Conservation (phyloP, 2,888 invertebrate species). For the Argynnis bischoffii region DNA sequence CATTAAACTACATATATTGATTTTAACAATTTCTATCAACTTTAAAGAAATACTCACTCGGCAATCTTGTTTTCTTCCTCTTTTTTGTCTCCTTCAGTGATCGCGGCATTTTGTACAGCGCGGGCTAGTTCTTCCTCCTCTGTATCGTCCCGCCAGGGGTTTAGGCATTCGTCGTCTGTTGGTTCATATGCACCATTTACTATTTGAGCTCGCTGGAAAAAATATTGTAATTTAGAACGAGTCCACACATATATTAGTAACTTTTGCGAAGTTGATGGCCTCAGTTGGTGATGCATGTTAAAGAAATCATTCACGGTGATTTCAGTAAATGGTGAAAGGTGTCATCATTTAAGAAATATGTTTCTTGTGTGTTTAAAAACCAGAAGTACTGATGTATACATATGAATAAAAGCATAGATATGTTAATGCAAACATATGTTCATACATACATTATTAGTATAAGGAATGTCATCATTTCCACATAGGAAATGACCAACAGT, state of each 20-base stretch:
- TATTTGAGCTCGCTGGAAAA: conserved; percentile 79
- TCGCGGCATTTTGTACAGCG: conserved; percentile 84
- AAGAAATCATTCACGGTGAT: conserved; percentile 22
- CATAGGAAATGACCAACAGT: too few species aligned
- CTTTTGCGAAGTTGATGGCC: not conserved
- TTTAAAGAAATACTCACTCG: conserved; percentile 56
- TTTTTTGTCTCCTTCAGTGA: conserved; percentile 70
- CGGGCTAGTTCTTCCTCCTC: conserved; percentile 86
- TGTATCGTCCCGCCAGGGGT: conserved; percentile 92
- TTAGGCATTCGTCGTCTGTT: conserved; percentile 92
- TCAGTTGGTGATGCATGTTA: conserved; percentile 25
- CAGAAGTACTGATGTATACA: too few species aligned
- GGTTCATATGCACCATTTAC: conserved; percentile 92
- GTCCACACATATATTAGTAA: not conserved
- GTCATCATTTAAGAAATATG: conserved; percentile 9
- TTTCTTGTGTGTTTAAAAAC: not conserved
- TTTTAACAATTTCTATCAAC: not conserved
- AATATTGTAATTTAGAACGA: not conserved
- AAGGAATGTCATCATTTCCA: too few species aligned
- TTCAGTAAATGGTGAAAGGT: conserved; percentile 16
- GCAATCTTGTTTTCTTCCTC: conserved; percentile 56
- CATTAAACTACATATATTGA: too few species aligned
- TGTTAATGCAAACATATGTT: not conserved
- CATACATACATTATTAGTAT: not conserved
- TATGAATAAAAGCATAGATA: not conserved